Conservation (phyloP, 2,888 invertebrate species). For the Hemicrepidius hirtus region DNA sequence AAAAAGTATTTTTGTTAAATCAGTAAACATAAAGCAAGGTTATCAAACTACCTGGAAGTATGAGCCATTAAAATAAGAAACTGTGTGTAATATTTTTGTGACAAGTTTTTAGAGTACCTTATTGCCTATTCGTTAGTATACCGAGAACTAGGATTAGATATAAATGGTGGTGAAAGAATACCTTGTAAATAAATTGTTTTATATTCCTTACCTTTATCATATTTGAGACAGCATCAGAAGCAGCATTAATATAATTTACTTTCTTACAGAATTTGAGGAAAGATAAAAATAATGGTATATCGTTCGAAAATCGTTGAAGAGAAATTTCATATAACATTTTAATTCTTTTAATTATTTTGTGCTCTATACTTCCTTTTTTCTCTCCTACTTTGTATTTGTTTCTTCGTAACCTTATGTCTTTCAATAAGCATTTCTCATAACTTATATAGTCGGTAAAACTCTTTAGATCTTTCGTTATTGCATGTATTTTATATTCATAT, state of each 20-base stretch:
- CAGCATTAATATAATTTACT: constrained; percentile 75
- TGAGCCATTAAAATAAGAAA: constrained; percentile 2
- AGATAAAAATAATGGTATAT: constrained; percentile 84
- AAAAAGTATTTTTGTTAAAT: too few species aligned
- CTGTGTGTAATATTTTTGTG: constrained; percentile 5
- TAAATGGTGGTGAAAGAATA: too few species aligned
- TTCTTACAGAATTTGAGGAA: constrained; percentile 87
- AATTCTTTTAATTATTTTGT: constrained; percentile 81
- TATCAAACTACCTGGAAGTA: too few species aligned
- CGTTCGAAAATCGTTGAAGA: constrained; percentile 80
- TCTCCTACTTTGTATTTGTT: constrained; percentile 75
- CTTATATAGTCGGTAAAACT: constrained; percentile 83
- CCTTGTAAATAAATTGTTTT: too few species aligned
- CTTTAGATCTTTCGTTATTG: constrained; percentile 80
- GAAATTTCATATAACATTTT: constrained; percentile 84
- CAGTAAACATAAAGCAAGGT: too few species aligned
- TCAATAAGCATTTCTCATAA: constrained; percentile 81
- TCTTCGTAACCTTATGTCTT: constrained; percentile 78
- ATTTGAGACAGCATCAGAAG: constrained; percentile 76
- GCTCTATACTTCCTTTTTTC: constrained; percentile 81
- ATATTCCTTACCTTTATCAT: constrained; percentile 75
- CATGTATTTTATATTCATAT: constrained; percentile 83
- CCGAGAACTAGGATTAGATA: too few species aligned
- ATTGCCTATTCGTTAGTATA: too few species aligned
- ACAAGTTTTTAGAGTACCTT: too few species aligned